Base-by-base conservation (phyloP, 1,140 invertebrate species). In the Drosophila nigromelanica region DNA sequence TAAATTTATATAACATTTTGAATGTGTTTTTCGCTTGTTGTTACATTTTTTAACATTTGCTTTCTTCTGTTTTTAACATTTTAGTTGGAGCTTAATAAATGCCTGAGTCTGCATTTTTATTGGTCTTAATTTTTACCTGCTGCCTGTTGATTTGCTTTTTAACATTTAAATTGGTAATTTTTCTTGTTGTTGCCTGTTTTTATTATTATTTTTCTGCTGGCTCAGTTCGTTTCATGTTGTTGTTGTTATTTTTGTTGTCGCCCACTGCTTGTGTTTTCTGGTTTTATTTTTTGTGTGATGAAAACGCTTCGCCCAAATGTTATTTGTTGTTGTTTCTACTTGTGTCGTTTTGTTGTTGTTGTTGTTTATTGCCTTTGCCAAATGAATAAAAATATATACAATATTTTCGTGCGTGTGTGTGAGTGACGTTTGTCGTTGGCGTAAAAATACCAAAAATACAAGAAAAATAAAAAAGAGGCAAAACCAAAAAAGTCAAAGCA, bases 151-250 rank as follows among this genome's bases (percentile, higher is more conserved):
- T 78, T 78, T 71, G 55, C 45, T 82, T 74, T 51, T 80, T 45
- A 89, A 82, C 83, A 89, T 86, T 86, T 89, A 82, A 89, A 86
- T 89, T 85, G 80, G 64, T 85, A 80, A 86, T 85, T 86, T 83
- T 60, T 33, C 37, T 54, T 71, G 15, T 63, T 61, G 63, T 47
- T 72, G 52, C 43, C 47, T 37, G 47, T 55, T 62, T 52, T 52
- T 52, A 14, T 30, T 18, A 35, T 52, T 6, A 33, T 51, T 52
- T 80, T 61, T 62, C 18, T 78, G 66, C 64, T 73, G 47, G 51
- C 45, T 45, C 15, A 35, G 54, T 67, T 51, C 39, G 14, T 51
- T 72, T 56, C 27, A 59, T 61, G 18, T 42, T 74, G 35, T 77
- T 70, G 71, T 35, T 35, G 8, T 35, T 33, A 8, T 77, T 59